Evolutionary conservation across 2,797 vertebrate genomes (phyloP).

Genomic region (Carduelis carduelis): DNA sequence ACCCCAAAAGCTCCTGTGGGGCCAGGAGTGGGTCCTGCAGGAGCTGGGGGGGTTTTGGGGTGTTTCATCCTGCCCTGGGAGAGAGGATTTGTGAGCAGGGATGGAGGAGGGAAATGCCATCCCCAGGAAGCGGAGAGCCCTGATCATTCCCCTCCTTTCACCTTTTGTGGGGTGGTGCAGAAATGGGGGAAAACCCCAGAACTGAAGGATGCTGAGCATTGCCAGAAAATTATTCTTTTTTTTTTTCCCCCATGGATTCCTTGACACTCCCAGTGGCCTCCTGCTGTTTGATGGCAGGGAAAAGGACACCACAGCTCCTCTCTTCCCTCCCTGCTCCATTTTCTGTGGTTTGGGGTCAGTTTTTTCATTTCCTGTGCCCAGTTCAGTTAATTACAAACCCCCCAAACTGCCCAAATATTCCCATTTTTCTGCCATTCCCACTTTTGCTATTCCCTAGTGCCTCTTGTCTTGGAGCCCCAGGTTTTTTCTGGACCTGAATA

Average conservation of each 20-base stretch:
- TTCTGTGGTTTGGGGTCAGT: not conserved
- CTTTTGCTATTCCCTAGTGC: not conserved
- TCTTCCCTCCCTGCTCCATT: not conserved
- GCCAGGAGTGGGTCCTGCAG: too few relatives aligned
- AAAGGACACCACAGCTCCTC: not conserved
- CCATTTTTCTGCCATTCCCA: not conserved
- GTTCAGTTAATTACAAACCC: not conserved
- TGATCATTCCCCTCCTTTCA: not conserved
- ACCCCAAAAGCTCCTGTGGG: not conserved
- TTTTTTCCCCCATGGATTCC: not conserved
- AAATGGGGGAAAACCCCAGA: not conserved
- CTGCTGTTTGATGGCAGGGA: not conserved
- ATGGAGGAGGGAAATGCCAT: not conserved
- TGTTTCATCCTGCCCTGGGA: too few relatives aligned
- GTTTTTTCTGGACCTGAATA: not conserved
- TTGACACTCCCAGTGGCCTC: not conserved
- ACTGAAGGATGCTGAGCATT: not conserved
- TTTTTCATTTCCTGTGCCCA: not conserved
- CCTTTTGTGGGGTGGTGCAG: not conserved
- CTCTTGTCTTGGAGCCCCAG: not conserved
- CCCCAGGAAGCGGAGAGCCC: not conserved
- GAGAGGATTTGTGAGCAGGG: not conserved
- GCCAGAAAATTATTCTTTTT: not conserved
- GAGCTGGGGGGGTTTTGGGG: too few relatives aligned
- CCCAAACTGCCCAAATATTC: not conserved